These are phyloP conservation scores for Hofmannophila pseudospretella DNA, from an alignment of 2,888 invertebrate genomes.

Conservation along the genomic window DNA sequence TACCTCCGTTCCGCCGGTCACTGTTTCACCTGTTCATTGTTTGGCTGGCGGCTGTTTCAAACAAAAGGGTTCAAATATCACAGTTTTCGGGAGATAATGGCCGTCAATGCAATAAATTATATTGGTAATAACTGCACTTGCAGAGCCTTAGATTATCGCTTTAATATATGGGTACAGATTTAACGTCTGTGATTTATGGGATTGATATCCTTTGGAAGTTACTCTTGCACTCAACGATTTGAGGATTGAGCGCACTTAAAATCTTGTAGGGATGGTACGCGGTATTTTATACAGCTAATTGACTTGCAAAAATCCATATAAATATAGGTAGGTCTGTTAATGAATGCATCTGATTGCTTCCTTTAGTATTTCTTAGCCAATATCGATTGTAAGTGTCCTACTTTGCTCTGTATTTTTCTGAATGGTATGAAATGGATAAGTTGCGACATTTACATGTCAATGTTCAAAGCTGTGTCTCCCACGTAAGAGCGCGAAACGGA, in stretches of 20 bases:
- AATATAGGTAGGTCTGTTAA: too few species aligned
- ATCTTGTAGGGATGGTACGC: too few species aligned
- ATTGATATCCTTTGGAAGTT: conserved; percentile 12
- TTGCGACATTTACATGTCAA: neutral
- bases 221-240: conserved; percentile 8
- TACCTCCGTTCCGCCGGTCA: conserved; percentile 43
- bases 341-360: too few species aligned
- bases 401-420: too few species aligned
- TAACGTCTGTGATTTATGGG: conserved; percentile 56
- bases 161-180: conserved; percentile 52
- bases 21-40: conserved; percentile 69
- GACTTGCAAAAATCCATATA: too few species aligned
- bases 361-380: too few species aligned
- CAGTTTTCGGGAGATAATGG: conserved; percentile 69
- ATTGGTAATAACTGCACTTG: conserved; percentile 72
- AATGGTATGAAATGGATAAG: too few species aligned
- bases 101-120: conserved; percentile 62
- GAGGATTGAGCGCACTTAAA: neutral
- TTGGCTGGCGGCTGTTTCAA: conserved; percentile 65
- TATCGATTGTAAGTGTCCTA: too few species aligned
- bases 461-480: conserved; percentile 17
- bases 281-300: too few species aligned
- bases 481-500: conserved; percentile 39
- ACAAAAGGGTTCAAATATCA: conserved; percentile 75
- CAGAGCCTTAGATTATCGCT: conserved; percentile 56